Evolutionary conservation across 37 sponge, comb jelly and placozoan genomes (phyloP), one percentile per base, ranked within the genome.

Genomic region (Aplysina aerophoba): DNA sequence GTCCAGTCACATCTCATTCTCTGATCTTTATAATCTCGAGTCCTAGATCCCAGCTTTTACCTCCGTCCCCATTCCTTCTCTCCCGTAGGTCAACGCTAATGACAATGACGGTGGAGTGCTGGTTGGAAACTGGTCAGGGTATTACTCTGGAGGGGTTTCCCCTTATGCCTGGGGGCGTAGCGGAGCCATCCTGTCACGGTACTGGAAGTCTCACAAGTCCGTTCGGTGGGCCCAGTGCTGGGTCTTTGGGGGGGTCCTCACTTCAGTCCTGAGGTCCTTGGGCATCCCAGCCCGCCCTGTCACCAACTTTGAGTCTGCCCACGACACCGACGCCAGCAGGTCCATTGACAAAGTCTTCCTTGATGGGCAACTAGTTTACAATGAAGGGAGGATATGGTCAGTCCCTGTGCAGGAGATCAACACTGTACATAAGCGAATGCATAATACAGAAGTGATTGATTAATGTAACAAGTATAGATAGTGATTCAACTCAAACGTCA

Each of bases 221-320:
- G 93, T 93, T 3, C 79, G 68, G 82, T 93, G 87, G 40, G 93
- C 84, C 28, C 94, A 93, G 86, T 93, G 94, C 65, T 93, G 90
- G 90, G 90, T 93, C 24, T 93, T 93, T 85, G 88, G 90, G 44
- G 94, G 94, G 13, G 84, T 84, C 24, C 88, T 93, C n/a, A 93
- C 94, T 44, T 87, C 94, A 58, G 88, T 86, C 17, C 80, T 93
- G 50, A 82, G 94, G 50, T 41, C 80, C 58, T 38, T 93, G 28
- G 94, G 94, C 22, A 93, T 93, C 54, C 94, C 94, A 40, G 78
- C 86, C 58, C 85, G 94, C 17, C 87, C 88, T 5, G 74, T 93
- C 40, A 93, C 94, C 30, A 93, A 89, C 84, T 93, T 90, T 85
- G 86, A 80, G 36, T 93, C 94, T 31, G 94, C 90, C 31, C 94